phyloP scores from a whole-genome alignment of 92 coral and sea anemone species.

The Heteractis magnifica region DNA sequence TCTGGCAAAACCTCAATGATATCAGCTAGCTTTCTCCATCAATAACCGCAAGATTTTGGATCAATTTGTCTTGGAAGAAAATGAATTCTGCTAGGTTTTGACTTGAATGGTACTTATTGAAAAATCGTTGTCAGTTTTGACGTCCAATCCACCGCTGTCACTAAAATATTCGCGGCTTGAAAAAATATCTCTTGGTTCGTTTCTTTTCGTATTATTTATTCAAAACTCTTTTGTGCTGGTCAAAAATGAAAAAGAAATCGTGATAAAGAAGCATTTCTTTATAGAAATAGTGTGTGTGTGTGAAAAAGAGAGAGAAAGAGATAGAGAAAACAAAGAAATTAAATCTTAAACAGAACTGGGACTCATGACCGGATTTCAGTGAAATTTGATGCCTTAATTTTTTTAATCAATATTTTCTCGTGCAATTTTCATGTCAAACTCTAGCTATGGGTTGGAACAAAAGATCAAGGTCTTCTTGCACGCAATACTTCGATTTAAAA shows the following conservation, averaged over 20 bases:
- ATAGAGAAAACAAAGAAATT: neutral
- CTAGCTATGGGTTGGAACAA: neutral
- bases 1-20: neutral
- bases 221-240: neutral
- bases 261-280: neutral
- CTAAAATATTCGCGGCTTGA: neutral
- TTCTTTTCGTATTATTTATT: neutral
- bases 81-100: neutral
- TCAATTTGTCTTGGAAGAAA: neutral
- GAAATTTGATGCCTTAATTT: neutral
- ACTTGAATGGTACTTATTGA: neutral
- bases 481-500: no score
- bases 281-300: no score
- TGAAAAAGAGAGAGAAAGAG: neutral
- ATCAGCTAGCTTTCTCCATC: neutral
- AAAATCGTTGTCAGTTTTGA: neutral
- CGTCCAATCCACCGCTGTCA: conserved; percentile 2
- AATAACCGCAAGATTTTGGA: neutral
- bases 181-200: neutral
- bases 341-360: neutral
- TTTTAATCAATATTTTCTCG: neutral
- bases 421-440: neutral
- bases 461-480: neutral
- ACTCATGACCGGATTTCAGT: neutral
- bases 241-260: neutral